Conservation (phyloP, 2,113 vertebrate genomes). For the Halcyon senegalensis region DNA sequence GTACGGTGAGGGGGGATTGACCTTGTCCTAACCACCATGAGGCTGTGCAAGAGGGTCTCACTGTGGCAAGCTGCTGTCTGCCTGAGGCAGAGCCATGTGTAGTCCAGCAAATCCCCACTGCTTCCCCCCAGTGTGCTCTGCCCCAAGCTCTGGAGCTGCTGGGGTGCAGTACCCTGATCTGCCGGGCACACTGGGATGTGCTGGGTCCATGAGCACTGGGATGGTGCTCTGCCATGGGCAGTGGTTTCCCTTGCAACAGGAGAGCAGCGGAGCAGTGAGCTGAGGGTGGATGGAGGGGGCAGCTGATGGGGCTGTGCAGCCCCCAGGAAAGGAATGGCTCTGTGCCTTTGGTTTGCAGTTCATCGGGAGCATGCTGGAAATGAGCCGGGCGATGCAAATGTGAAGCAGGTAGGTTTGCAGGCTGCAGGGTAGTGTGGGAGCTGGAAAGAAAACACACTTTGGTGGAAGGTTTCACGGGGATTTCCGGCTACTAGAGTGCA, state of each 20-base stretch:
- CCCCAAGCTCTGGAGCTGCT: background rate
- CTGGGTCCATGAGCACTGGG: background rate
- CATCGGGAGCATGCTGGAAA: background rate
- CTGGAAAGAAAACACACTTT: background rate
- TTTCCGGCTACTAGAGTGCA: rapidly evolving
- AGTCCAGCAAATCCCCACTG: background rate
- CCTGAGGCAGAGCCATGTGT: background rate
- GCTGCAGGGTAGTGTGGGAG: background rate
- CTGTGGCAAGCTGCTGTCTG: background rate
- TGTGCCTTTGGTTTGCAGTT: rapidly evolving
- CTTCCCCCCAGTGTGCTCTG: rapidly evolving
- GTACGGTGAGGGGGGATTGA: background rate
- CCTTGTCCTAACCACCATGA: background rate
- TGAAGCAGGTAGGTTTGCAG: background rate
- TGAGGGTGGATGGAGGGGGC: rapidly evolving
- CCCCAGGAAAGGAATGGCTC: rapidly evolving
- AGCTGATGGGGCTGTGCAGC: background rate
- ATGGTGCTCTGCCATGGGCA: background rate
- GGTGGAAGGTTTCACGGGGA: background rate
- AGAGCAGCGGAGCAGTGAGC: background rate
- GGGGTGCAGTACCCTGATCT: background rate
- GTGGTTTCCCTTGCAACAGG: background rate
- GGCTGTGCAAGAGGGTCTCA: rapidly evolving
- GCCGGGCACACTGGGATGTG: rapidly evolving
- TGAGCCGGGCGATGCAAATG: rapidly evolving